Percentiles rank a stretch among this genome's conserved stretches.
These are phyloP conservation scores for Ophthalmolycus amberensis DNA, from an alignment of 2,113 vertebrate genomes.

Conservation along the genomic window DNA sequence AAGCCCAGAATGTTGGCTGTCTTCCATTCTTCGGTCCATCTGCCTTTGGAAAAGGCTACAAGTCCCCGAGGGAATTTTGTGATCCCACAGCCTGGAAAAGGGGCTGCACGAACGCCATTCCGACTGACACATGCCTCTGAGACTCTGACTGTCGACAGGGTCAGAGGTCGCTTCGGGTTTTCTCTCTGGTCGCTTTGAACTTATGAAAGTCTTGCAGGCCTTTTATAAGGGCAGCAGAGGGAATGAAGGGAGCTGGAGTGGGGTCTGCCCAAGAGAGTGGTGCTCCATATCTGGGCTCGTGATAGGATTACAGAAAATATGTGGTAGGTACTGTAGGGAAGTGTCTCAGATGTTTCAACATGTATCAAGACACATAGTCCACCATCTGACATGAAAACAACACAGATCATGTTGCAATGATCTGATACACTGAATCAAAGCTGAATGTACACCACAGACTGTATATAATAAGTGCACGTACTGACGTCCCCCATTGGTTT, in stretches of 20 bases:
- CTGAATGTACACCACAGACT: background rate
- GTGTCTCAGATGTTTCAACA: background rate
- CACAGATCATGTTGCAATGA: background rate
- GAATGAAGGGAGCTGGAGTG: slow-evolving; percentile 27
- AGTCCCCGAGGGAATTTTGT: slow-evolving; percentile 47
- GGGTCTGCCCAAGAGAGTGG: slow-evolving; percentile 36
- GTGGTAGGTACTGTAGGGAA: background rate
- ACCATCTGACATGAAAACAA: background rate
- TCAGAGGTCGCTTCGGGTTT: slow-evolving; percentile 36
- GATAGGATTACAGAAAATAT: slow-evolving; percentile 11
- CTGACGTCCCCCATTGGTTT: background rate
- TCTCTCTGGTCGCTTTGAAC: slow-evolving; percentile 59
- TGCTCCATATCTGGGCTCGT: slow-evolving; percentile 19
- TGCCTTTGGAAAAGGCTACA: slow-evolving; percentile 52
- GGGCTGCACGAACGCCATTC: slow-evolving; percentile 41
- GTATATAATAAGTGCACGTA: background rate
- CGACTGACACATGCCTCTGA: slow-evolving; percentile 54
- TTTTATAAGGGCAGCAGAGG: slow-evolving; percentile 43
- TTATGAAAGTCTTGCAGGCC: slow-evolving; percentile 50
- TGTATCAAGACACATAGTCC: background rate
- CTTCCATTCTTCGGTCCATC: slow-evolving; percentile 23
- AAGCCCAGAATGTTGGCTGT: slow-evolving; percentile 25
- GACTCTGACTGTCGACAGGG: slow-evolving; percentile 41
- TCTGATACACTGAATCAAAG: background rate
- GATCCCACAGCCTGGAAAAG: slow-evolving; percentile 39